Conservation (phyloP, 2,113 vertebrate genomes). For the Triplophysa dalaica region DNA sequence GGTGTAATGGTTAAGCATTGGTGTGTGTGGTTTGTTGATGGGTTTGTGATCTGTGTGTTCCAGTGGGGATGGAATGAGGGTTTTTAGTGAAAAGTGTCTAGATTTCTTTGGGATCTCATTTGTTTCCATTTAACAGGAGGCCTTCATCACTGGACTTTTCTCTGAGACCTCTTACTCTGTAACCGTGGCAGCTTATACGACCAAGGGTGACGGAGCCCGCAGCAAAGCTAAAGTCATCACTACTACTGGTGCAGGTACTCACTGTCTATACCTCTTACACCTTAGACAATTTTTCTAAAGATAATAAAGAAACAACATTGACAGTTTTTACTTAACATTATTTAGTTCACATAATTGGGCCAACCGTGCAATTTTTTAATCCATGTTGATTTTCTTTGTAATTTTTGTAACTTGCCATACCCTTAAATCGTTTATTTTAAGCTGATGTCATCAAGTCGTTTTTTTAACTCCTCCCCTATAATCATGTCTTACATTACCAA, state of each 20-base stretch:
- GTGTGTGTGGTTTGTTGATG: constrained; percentile 28
- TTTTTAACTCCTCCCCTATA: background rate
- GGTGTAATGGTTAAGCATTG: constrained; percentile 13
- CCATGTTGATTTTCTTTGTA: no score
- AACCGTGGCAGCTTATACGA: constrained; percentile 95
- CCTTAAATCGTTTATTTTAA: background rate
- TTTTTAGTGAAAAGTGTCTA: background rate
- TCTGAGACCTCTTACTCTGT: constrained; percentile 95
- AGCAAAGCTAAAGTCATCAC: constrained; percentile 94
- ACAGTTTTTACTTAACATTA: background rate
- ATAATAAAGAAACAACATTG: background rate
- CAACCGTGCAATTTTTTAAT: background rate
- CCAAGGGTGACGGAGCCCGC: constrained; percentile 93
- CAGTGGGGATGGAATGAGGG: constrained; percentile 13
- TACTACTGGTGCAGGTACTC: constrained; percentile 89
- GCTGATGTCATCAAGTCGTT: background rate
- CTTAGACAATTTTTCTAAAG: no score
- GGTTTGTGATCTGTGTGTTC: constrained; percentile 11
- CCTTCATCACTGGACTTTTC: constrained; percentile 85
- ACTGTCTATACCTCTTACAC: no score
- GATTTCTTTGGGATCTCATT: constrained; percentile 23
- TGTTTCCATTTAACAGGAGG: constrained; percentile 78
- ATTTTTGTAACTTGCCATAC: background rate
- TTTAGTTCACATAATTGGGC: background rate
- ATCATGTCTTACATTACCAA: background rate